Base-by-base conservation (phyloP, 2,888 invertebrate genomes). In the Embidobia sp. region DNA sequence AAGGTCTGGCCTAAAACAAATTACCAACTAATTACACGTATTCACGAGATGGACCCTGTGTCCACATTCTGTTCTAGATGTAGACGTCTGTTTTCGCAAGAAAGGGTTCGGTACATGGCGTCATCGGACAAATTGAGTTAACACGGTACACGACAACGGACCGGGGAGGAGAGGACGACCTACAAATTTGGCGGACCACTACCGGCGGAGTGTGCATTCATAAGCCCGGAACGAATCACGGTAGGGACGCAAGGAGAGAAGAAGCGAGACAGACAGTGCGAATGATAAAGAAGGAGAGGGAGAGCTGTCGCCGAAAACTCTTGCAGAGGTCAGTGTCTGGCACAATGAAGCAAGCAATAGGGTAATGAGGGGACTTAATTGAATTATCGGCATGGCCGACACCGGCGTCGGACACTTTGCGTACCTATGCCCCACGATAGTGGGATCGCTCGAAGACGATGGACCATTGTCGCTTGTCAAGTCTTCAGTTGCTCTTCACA, bases 331-430 rank as follows among this genome's bases (percentile, higher is more conserved):
- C 84, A 70, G 82, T 84, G 83, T 46, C 81, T 72, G 82, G 82
- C 84, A 89, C 88, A 89, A 89, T 89, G 86, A 87, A 84, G 86
- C 88, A 89, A 89, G 89, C 89, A 89, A 89, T 89, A 89, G 86
- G 87, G 88, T 89, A 89, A 89, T 88, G 88, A 86, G 88, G 86
- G 89, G 87, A 87, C 86, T 85, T 87, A 85, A 89, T 89, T 86
- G 83, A 89, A 89, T 89, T 89, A 89, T 88, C 86, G 87, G 86
- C 83, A 85, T 80, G 87, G 86, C 83, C 84, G 79, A 83, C 85
- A 84, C 81, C 80, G 84, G 80, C 82, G 81, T 78, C 74, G 72
- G 80, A 81, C 83, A 83, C 84, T 84, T 81, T 81, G 80, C 79
- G 75, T 83, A 81, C 82, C 84, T 83, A 83, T 81, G 80, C 83